phyloP scores from a whole-genome alignment of 2,888 invertebrate genomes.

The Seira sanloemensis region DNA sequence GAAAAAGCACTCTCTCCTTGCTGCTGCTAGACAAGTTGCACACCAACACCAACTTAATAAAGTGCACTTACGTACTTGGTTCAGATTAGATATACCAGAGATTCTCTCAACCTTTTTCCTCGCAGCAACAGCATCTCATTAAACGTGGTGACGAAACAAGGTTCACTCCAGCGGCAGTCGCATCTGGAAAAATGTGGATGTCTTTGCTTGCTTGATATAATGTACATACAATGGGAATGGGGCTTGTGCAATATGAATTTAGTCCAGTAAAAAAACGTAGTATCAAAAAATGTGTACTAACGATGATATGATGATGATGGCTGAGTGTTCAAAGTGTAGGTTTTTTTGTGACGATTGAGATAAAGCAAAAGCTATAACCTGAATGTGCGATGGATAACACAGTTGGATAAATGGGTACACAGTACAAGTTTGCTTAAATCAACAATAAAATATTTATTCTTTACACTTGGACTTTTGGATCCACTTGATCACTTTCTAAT shows the following conservation, averaged over 20 bases:
- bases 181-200: slow-evolving; percentile 45
- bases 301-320: not conserved
- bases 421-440: slow-evolving; percentile 10
- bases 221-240: no score
- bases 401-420: slow-evolving; percentile 36
- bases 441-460: not conserved
- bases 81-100: not conserved
- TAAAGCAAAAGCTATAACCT: not conserved
- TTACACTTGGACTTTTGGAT: slow-evolving; percentile 34
- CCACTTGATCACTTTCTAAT: slow-evolving; percentile 22
- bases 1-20: no score
- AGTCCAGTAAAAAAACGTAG: not conserved
- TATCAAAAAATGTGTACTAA: no score
- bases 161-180: slow-evolving; percentile 1
- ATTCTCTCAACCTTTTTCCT: no score
- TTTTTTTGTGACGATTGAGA: slow-evolving; percentile 26
- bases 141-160: slow-evolving; percentile 3
- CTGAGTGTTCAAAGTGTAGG: slow-evolving; percentile 31
- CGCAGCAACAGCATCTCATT: not conserved
- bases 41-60: not conserved
- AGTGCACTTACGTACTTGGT: not conserved
- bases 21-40: not conserved
- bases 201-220: no score
- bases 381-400: not conserved
- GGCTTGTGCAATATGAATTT: slow-evolving; percentile 3